Conservation (phyloP, 2,888 invertebrate species). For the Acleris literana region DNA sequence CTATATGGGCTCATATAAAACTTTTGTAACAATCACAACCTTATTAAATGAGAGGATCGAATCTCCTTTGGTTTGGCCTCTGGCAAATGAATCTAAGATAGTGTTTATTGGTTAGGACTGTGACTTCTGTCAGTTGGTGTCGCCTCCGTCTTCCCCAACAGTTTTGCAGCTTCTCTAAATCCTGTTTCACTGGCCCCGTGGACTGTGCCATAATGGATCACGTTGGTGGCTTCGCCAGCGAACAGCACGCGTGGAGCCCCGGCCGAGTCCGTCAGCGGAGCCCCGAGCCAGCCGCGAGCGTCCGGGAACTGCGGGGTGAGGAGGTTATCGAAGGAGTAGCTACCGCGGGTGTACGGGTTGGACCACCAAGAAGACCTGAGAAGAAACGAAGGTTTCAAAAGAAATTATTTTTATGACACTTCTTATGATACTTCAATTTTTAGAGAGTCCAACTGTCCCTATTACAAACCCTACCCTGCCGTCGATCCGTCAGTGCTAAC, state of each 20-base stretch:
- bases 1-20: too few species aligned
- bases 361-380: slow-evolving; percentile 86
- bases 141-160: slow-evolving; percentile 24
- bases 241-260: slow-evolving; percentile 80
- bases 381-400: too few species aligned
- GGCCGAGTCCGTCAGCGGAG: slow-evolving; percentile 78
- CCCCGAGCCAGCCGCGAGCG: slow-evolving; percentile 79
- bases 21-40: too few species aligned
- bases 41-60: too few species aligned
- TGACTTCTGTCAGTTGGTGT: slow-evolving; percentile 35
- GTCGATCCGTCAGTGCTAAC: too few species aligned
- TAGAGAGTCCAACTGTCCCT: too few species aligned
- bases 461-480: not conserved
- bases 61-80: too few species aligned
- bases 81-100: too few species aligned
- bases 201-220: slow-evolving; percentile 86
- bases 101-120: too few species aligned
- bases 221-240: slow-evolving; percentile 84
- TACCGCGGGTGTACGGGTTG: slow-evolving; percentile 88
- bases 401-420: not conserved
- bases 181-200: slow-evolving; percentile 89
- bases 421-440: too few species aligned
- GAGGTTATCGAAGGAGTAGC: slow-evolving; percentile 86
- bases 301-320: slow-evolving; percentile 75
- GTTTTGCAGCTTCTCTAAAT: slow-evolving; percentile 82